Percentiles rank a stretch among this genome's conserved stretches.
Conservation (phyloP, 23 tunicate genomes). For the Aplidium turbinatum region DNA sequence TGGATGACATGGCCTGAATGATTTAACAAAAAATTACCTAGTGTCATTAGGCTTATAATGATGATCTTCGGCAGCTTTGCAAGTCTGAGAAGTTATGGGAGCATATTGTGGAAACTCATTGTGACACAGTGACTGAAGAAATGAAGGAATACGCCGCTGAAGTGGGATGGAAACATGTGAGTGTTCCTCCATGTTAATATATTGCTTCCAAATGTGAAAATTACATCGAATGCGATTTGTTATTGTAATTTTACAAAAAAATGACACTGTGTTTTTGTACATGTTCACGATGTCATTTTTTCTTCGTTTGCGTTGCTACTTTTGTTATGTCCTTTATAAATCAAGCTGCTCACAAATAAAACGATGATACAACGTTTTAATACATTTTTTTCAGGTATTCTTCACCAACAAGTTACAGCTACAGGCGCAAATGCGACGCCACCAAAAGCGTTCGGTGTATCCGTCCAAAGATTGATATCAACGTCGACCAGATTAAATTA, state of each 20-base stretch:
- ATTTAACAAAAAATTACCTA: no score
- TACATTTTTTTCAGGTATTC: constrained; percentile 63
- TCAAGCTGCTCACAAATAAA: no score
- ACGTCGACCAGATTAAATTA: no score
- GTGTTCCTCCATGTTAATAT: not conserved
- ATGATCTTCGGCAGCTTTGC: constrained; percentile 76
- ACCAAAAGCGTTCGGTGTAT: constrained; percentile 44
- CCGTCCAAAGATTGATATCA: no score
- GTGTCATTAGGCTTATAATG: no score
- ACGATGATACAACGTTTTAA: no score
- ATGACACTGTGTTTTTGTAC: not conserved
- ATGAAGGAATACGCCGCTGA: constrained; percentile 77
- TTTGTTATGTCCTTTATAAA: no score
- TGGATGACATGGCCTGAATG: no score
- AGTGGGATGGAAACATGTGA: constrained; percentile 88
- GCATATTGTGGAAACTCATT: constrained; percentile 84
- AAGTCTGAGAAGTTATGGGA: constrained; percentile 83
- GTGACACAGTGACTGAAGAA: constrained; percentile 86
- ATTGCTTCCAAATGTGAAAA: not conserved
- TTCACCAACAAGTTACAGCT: constrained; percentile 78
- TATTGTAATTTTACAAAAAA: not conserved
- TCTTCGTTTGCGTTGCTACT: no score
- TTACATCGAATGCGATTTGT: not conserved
- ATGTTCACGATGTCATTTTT: not conserved
- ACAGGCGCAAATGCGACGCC: constrained; percentile 78